These are phyloP conservation scores for Diplodus sargus DNA, from an alignment of 2,797 vertebrate genomes.

Conservation along the genomic window DNA sequence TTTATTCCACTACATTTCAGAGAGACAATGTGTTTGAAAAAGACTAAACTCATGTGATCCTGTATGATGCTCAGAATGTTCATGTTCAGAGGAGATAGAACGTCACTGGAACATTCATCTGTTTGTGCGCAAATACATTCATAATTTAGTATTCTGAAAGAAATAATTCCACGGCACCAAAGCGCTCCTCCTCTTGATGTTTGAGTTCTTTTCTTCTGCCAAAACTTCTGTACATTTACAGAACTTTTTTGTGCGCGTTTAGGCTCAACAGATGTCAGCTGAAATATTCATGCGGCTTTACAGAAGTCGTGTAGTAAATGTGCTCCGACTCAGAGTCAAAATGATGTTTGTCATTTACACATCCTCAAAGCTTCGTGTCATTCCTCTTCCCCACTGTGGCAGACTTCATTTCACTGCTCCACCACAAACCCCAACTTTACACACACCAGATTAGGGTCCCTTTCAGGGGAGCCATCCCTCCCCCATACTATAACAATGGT, in stretches of 20 bases:
- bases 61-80: not conserved
- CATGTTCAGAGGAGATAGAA: not conserved
- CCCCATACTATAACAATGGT: constrained; percentile 73
- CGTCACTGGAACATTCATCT: not conserved
- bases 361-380: constrained; percentile 14
- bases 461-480: constrained; percentile 60
- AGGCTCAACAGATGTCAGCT: not conserved
- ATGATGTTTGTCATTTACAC: not conserved
- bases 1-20: not conserved
- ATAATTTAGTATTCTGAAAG: not conserved
- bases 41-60: not conserved
- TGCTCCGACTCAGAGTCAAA: no score
- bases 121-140: not conserved
- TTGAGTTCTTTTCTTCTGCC: not conserved
- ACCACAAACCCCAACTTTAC: constrained; percentile 44
- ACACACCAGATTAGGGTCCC: constrained; percentile 70
- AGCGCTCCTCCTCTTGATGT: not conserved
- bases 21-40: not conserved
- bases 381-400: constrained; percentile 12
- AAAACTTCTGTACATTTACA: no score
- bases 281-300: not conserved
- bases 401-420: constrained; percentile 38
- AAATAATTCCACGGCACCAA: not conserved
- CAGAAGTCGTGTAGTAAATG: not conserved
- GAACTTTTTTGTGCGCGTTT: not conserved